Percentiles rank a stretch among this genome's conserved stretches.
Evolutionary conservation across 2,113 vertebrate species (phyloP).

Genomic region (Columbina picui): DNA sequence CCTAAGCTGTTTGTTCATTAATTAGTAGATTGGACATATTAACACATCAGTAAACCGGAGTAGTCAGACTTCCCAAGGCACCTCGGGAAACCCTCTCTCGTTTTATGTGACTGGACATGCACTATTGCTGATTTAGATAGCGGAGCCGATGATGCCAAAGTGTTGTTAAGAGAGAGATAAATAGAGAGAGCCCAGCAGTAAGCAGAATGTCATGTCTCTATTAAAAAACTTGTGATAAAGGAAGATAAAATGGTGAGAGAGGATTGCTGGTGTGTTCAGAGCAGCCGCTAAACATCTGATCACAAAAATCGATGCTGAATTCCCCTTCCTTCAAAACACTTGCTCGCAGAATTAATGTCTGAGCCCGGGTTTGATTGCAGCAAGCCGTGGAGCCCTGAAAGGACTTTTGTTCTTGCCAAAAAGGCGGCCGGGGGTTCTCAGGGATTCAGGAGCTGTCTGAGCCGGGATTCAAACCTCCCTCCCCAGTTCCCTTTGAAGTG

Average conservation of each 20-base stretch:
- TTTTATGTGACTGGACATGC: constrained; percentile 69
- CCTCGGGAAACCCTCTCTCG: constrained; percentile 60
- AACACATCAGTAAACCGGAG: constrained; percentile 63
- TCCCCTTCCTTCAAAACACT: background rate
- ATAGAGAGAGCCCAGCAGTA: constrained; percentile 60
- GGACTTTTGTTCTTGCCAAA: constrained; percentile 25
- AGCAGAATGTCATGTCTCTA: constrained; percentile 72
- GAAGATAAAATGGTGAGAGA: constrained; percentile 66
- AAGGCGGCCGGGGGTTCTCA: background rate
- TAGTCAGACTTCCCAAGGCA: constrained; percentile 65
- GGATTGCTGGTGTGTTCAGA: constrained; percentile 61
- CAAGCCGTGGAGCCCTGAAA: background rate
- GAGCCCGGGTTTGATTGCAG: background rate
- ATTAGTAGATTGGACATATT: constrained; percentile 70
- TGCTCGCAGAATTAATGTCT: background rate
- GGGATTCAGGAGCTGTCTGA: constrained; percentile 33
- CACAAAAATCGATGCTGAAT: constrained; percentile 56
- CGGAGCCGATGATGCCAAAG: constrained; percentile 56
- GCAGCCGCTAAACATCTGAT: constrained; percentile 61
- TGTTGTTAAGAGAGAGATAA: constrained; percentile 71
- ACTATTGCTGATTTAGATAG: constrained; percentile 64
- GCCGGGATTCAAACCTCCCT: background rate
- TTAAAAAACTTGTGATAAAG: constrained; percentile 74
- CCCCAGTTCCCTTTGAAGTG: background rate
- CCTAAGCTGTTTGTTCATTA: constrained; percentile 70